Conservation (phyloP, 2,797 vertebrate species). For the Galagoides demidoff region DNA sequence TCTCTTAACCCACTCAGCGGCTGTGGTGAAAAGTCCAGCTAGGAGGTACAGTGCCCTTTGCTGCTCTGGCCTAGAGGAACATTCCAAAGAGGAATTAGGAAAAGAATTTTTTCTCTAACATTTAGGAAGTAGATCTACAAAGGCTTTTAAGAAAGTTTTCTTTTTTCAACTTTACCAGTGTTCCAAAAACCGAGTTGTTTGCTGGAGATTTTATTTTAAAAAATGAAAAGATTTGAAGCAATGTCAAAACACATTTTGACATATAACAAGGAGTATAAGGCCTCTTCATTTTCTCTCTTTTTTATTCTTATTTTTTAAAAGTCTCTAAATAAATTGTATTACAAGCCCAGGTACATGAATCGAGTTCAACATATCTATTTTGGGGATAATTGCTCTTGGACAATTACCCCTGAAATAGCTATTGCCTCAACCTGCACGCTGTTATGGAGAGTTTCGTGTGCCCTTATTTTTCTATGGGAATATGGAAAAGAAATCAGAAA, state of each 20-base stretch:
- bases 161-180: not conserved
- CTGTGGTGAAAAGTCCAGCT: constrained; percentile 29
- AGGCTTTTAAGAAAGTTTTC: constrained; percentile 70
- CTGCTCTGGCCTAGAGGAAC: constrained; percentile 47
- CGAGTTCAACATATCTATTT: not conserved
- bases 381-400: not conserved
- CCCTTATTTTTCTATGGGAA: not conserved
- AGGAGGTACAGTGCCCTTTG: not conserved
- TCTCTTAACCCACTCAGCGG: not conserved
- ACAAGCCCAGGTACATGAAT: not conserved
- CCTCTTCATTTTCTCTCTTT: not conserved
- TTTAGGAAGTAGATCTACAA: constrained; percentile 66
- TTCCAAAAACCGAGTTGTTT: constrained; percentile 51
- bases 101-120: not conserved
- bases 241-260: constrained; percentile 63
- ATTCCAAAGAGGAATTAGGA: not conserved
- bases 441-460: not conserved
- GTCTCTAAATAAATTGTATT: not conserved
- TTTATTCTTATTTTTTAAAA: constrained; percentile 35
- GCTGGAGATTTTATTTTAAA: constrained; percentile 50
- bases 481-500: not conserved
- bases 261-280: not conserved
- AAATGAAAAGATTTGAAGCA: constrained; percentile 55
- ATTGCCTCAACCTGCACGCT: not conserved
- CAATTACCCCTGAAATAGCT: not conserved